These are phyloP conservation scores for Troides helena DNA, from an alignment of 2,888 invertebrate species.

Conservation along the genomic window DNA sequence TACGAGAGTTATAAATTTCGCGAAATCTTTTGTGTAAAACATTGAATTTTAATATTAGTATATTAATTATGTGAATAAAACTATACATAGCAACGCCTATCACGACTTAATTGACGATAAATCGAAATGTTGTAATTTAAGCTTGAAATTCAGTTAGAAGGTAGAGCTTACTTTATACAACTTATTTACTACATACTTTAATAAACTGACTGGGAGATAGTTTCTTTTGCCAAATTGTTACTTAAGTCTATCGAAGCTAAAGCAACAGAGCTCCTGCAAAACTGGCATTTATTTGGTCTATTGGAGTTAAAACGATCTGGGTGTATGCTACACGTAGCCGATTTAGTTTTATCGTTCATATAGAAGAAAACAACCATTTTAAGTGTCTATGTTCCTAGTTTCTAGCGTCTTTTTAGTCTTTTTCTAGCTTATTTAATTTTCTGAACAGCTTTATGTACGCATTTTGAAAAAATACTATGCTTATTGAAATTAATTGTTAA, in stretches of 20 bases:
- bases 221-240: constrained; percentile 15
- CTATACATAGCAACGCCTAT: too few species aligned
- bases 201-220: neutral
- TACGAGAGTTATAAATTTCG: too few species aligned
- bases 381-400: neutral
- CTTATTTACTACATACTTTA: too few species aligned
- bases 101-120: too few species aligned
- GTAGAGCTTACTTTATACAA: neutral
- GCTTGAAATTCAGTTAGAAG: neutral
- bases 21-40: too few species aligned
- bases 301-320: constrained; percentile 8
- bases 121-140: neutral
- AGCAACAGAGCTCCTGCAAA: constrained; percentile 30
- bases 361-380: neutral
- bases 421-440: too few species aligned
- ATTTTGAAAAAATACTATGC: too few species aligned
- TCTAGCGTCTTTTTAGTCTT: too few species aligned
- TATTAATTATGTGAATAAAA: too few species aligned
- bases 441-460: too few species aligned
- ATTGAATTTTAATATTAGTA: too few species aligned
- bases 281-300: constrained; percentile 24
- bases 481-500: too few species aligned
- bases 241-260: neutral
- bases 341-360: constrained; percentile 8
- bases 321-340: constrained; percentile 3